Conservation (phyloP, 2,113 vertebrate species). For the Xenopus laevis region DNA sequence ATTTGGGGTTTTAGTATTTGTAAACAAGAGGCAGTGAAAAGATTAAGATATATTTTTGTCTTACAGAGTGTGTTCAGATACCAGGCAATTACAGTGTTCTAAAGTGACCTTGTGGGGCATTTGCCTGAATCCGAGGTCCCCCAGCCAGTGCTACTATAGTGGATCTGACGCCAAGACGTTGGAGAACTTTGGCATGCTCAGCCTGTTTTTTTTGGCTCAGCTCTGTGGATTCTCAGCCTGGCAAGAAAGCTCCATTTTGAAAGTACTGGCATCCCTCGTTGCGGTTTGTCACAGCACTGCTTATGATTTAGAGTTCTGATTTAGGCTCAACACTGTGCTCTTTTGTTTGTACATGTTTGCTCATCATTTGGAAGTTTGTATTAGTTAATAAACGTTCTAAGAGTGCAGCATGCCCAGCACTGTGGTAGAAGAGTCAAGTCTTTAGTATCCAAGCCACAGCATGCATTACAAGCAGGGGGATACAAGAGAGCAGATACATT, state of each 20-base stretch:
- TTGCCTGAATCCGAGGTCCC: conserved; percentile 58
- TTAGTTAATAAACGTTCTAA: conserved; percentile 37
- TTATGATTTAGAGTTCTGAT: conserved; percentile 75
- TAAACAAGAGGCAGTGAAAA: conserved; percentile 32
- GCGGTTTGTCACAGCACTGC: conserved; percentile 66
- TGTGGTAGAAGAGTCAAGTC: conserved; percentile 36
- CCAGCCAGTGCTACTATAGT: conserved; percentile 64
- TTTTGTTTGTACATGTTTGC: conserved; percentile 61
- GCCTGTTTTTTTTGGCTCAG: conserved; percentile 81
- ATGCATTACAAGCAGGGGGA: no score
- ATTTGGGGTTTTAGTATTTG: conserved; percentile 14
- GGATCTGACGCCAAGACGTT: conserved; percentile 62
- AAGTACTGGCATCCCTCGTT: conserved; percentile 65
- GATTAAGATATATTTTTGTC: conserved; percentile 32
- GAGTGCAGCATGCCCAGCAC: conserved; percentile 31
- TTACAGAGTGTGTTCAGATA: conserved; percentile 53
- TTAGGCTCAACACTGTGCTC: conserved; percentile 67
- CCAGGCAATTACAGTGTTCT: conserved; percentile 56
- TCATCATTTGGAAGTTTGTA: conserved; percentile 61
- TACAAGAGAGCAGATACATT: no score
- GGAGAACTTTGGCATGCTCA: conserved; percentile 65
- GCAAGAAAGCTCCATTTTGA: conserved; percentile 66
- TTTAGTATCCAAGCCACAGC: conserved; percentile 10
- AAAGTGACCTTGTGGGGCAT: conserved; percentile 64
- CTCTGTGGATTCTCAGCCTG: conserved; percentile 67